Evolutionary conservation across 1,140 invertebrate species (phyloP), one percentile per base, ranked within the genome.

Genomic region (Nixonia krombeini): DNA sequence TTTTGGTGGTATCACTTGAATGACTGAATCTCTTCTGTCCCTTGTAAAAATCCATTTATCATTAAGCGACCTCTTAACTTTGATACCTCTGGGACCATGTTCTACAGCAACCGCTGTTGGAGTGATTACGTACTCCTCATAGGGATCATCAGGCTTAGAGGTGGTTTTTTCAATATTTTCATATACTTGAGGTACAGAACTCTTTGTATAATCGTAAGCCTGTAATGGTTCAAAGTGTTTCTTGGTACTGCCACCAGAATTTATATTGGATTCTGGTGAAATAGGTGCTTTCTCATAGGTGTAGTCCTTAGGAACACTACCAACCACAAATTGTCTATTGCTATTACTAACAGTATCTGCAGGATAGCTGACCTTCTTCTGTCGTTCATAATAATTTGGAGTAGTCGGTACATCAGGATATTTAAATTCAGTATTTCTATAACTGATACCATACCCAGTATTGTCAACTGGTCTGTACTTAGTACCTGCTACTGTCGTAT

Each of bases 31-130:
- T 17, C 70, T 69, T 8, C 68, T 49, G 0, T 8, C 44, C 16
- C 46, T 50, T 1, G 25, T 3, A n/a, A 31, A 9, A 56, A 13
- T 44, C 1, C 0, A 15, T 18, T 50, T 13, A 9, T 2, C 21
- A 23, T 49, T 29, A 10, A 57, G 10, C 4, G 61, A 67, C 15
- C 66, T 57, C 15, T 55, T 69, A 1, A 78, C 26, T 62, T 79
- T 84, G 2, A 87, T 16, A 8, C 77, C 79, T 37, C 87, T 81
- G 2, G 86, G 87, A 0, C 87, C 86, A 51, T 87, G 87, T 61
- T 87, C 87, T 2, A 86, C 79, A 0, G 81, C 81, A 0, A 86
- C 78, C 0, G 81, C 78, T 2, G 79, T 72, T 0, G 84, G 82
- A 3, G 73, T 70, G 8, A 81, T 80, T 44, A 70, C 75, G n/a